phyloP scores from a whole-genome alignment of 2,888 invertebrate species.

The Pediacus dermestoides region DNA sequence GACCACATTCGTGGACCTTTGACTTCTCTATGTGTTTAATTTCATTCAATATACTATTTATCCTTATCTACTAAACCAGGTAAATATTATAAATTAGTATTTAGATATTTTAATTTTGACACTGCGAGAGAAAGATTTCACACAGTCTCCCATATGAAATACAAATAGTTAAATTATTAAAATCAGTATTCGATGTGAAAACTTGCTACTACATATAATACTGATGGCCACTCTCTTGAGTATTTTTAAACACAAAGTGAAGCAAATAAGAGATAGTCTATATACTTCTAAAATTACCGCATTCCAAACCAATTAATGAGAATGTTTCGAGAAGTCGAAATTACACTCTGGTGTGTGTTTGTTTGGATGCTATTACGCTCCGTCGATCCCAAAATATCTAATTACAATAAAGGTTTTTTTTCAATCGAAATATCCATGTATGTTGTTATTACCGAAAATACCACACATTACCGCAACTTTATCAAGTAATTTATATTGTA shows the following conservation, averaged over 20 bases:
- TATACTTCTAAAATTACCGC: slow-evolving; percentile 18
- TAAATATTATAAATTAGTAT: background rate
- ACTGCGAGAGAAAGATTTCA: no score
- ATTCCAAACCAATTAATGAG: slow-evolving; percentile 22
- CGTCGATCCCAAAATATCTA: slow-evolving; percentile 6
- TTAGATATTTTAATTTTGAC: background rate
- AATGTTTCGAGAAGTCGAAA: slow-evolving; percentile 11
- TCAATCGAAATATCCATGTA: no score
- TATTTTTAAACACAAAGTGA: background rate
- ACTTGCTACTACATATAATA: no score
- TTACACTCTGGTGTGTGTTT: slow-evolving; percentile 3
- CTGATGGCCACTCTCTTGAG: background rate
- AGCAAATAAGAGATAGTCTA: slow-evolving; percentile 15
- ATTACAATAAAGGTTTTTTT: slow-evolving; percentile 8
- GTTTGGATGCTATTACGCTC: slow-evolving; percentile 5
- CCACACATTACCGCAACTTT: no score
- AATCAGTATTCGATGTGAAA: no score
- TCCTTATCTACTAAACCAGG: background rate
- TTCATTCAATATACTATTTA: background rate
- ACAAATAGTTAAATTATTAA: no score
- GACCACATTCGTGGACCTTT: slow-evolving; percentile 2
- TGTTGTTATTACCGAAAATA: no score
- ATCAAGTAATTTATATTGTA: no score
- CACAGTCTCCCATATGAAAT: no score
- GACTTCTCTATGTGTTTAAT: background rate